These are phyloP conservation scores for Ivindomyrus marchei DNA, from an alignment of 2,113 vertebrate species.

Conservation along the genomic window DNA sequence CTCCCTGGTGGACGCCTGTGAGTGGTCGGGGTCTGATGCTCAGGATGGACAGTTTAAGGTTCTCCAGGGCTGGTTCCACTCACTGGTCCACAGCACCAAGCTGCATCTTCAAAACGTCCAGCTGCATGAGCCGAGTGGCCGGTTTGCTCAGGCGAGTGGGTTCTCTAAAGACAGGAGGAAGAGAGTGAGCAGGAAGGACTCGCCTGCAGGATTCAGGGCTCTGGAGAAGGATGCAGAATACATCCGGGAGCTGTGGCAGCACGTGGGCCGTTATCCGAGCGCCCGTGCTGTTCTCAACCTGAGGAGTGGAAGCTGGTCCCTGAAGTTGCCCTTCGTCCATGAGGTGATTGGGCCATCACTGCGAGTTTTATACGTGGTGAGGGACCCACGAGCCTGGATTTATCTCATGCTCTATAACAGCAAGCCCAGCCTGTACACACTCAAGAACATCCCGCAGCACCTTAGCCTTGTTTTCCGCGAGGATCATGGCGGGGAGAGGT, in stretches of 20 bases:
- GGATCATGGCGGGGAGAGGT: constrained; percentile 48
- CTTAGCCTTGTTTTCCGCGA: constrained; percentile 59
- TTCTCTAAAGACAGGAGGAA: constrained; percentile 52
- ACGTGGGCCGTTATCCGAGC: constrained; percentile 61
- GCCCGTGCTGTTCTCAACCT: constrained; percentile 71
- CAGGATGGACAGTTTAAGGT: constrained; percentile 57
- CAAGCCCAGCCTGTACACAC: constrained; percentile 69
- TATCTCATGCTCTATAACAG: constrained; percentile 73
- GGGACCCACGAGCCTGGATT: constrained; percentile 76
- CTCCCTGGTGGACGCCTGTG: constrained; percentile 73
- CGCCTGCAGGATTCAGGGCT: constrained; percentile 56
- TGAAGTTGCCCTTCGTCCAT: constrained; percentile 75
- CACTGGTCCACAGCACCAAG: constrained; percentile 65
- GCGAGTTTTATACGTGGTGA: constrained; percentile 66
- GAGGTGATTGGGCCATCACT: constrained; percentile 66
- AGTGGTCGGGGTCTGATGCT: constrained; percentile 65
- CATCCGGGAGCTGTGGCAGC: constrained; percentile 65
- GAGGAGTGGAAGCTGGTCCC: constrained; percentile 74
- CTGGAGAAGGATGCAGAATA: constrained; percentile 67
- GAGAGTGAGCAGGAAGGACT: constrained; percentile 50
- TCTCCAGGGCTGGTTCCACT: constrained; percentile 75
- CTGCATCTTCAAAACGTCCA: constrained; percentile 76
- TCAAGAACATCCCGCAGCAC: constrained; percentile 66
- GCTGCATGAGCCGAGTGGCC: constrained; percentile 57
- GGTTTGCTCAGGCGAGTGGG: constrained; percentile 43